Percentiles rank a stretch among this genome's conserved stretches.
Conservation (phyloP, 2,113 vertebrate species). For the Scalopus aquaticus region DNA sequence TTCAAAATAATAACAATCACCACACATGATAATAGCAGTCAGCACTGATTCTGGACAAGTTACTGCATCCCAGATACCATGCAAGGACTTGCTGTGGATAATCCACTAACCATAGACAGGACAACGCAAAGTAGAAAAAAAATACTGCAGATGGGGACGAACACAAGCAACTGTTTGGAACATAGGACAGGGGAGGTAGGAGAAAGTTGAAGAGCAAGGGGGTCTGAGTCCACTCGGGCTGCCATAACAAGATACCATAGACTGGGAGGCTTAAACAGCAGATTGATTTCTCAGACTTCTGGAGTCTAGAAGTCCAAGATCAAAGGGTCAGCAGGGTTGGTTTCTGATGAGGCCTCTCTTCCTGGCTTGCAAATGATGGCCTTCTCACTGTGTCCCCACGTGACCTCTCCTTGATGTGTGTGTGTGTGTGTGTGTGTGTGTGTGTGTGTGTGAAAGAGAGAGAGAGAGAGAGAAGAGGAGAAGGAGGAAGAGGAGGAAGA, state of each 20-base stretch:
- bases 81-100: background rate
- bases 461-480: background rate
- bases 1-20: too few species aligned
- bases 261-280: background rate
- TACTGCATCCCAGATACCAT: background rate
- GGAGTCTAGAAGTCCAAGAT: background rate
- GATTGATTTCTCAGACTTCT: background rate
- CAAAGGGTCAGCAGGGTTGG: background rate
- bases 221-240: background rate
- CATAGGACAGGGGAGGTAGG: fast-evolving
- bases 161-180: background rate
- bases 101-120: background rate
- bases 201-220: background rate
- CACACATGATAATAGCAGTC: background rate
- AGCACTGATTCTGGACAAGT: background rate
- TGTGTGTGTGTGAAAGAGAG: too few species aligned
- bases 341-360: background rate
- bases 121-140: background rate
- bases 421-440: too few species aligned
- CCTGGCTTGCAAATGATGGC: background rate
- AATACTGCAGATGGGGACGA: background rate
- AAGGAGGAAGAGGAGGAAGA: too few species aligned
- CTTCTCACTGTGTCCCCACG: background rate
- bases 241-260: background rate
- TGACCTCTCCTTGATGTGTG: background rate